These are phyloP conservation scores for Salvelinus fontinalis DNA, from an alignment of 2,113 vertebrate species.

Conservation along the genomic window DNA sequence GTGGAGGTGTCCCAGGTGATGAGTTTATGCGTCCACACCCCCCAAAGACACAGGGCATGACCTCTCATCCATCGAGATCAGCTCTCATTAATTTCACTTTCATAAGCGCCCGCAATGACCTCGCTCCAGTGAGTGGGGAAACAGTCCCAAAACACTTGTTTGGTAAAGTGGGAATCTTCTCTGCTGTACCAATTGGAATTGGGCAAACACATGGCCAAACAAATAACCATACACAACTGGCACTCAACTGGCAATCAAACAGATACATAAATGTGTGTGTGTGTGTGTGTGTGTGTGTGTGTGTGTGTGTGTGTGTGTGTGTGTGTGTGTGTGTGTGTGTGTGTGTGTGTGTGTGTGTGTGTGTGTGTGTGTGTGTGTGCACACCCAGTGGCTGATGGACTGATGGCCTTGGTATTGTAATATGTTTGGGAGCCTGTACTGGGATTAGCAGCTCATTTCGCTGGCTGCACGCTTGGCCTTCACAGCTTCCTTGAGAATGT, in stretches of 20 bases:
- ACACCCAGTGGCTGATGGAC: conserved; percentile 32
- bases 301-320: no score
- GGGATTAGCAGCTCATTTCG: conserved; percentile 76
- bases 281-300: no score
- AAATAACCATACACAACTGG: not conserved
- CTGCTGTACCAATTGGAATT: conserved; percentile 30
- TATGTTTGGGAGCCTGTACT: conserved; percentile 64
- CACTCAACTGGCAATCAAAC: conserved; percentile 6
- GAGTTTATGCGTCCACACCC: conserved; percentile 84
- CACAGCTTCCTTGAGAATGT: conserved; percentile 56
- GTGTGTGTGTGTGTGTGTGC: no score
- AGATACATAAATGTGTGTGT: conserved; percentile 7
- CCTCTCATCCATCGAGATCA: conserved; percentile 81
- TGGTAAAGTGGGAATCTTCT: conserved; percentile 67
- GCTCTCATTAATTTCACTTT: conserved; percentile 91
- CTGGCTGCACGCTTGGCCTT: conserved; percentile 67
- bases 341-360: no score
- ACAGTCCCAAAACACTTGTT: conserved; percentile 78
- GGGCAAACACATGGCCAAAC: no score
- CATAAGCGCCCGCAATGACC: conserved; percentile 87
- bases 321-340: no score
- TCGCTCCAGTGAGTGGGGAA: conserved; percentile 63
- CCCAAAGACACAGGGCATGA: conserved; percentile 73
- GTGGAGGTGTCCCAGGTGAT: conserved; percentile 30
- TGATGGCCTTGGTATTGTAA: conserved; percentile 56